Evolutionary conservation across 1,140 invertebrate genomes (phyloP).

Genomic region (Saccostrea echinata): DNA sequence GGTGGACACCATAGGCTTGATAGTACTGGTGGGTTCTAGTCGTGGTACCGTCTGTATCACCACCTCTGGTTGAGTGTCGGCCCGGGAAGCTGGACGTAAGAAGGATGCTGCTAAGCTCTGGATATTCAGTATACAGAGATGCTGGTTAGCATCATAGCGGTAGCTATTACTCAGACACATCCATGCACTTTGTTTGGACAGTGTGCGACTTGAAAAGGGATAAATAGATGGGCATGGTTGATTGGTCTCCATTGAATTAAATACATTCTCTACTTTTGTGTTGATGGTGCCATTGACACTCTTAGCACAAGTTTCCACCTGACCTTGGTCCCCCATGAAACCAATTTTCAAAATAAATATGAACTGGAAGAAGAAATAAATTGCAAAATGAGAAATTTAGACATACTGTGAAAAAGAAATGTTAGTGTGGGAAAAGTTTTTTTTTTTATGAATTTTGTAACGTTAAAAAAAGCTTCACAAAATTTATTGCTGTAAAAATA

Average conservation of each 20-base stretch:
- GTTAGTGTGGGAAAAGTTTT: no score
- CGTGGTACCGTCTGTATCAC: neutral
- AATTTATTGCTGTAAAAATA: neutral
- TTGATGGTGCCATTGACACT: neutral
- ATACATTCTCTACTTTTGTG: neutral
- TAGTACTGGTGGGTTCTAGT: neutral
- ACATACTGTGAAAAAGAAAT: no score
- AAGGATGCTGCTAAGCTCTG: neutral
- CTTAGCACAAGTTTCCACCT: neutral
- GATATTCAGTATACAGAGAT: neutral
- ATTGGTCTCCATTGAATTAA: neutral
- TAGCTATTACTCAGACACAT: neutral
- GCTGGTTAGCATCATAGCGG: neutral
- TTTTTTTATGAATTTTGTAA: no score
- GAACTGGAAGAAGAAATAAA: neutral
- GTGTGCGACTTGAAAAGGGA: neutral
- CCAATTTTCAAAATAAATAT: conserved; percentile 13
- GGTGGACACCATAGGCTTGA: neutral
- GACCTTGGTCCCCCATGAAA: neutral
- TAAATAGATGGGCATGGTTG: neutral
- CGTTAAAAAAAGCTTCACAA: no score
- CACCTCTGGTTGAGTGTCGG: neutral
- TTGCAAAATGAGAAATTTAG: neutral
- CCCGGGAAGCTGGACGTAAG: neutral
- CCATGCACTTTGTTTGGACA: neutral